Evolutionary conservation across 2,888 invertebrate species (phyloP).

Genomic region (Agrochola circellaris): DNA sequence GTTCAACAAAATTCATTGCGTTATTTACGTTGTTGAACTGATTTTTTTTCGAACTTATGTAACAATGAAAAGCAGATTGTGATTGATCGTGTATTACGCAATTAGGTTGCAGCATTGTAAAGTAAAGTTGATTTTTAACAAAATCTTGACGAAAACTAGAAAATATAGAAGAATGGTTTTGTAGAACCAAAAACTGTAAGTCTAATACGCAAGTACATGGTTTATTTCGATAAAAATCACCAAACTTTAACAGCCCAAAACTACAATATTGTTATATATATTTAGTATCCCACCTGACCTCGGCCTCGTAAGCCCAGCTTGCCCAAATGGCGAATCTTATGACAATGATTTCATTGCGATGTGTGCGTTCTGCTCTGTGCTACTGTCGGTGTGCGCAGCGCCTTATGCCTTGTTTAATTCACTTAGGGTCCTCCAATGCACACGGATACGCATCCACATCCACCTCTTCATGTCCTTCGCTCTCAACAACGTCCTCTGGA

Average conservation of each 20-base stretch:
- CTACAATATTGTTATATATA: background rate
- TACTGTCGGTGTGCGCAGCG: conserved; percentile 3
- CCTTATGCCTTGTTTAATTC: conserved; percentile 28
- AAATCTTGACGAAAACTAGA: background rate
- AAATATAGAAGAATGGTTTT: background rate
- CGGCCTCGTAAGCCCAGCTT: background rate
- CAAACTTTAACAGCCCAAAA: no score
- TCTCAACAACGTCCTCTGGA: conserved; percentile 94
- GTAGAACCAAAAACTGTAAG: background rate
- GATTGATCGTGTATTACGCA: no score
- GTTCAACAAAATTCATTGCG: no score
- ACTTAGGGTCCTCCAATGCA: conserved; percentile 92
- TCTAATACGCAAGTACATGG: no score
- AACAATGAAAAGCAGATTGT: no score
- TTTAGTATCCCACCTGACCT: no score
- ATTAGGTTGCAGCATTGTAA: background rate
- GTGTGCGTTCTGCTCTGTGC: background rate
- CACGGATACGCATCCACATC: conserved; percentile 94
- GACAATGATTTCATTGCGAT: conserved; percentile 21
- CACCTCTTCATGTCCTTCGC: conserved; percentile 94
- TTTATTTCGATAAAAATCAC: background rate
- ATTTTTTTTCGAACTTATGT: no score
- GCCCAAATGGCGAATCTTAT: conserved; percentile 28
- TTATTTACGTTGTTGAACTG: no score
- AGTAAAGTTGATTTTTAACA: background rate